Evolutionary conservation across 2,888 invertebrate genomes (phyloP), one percentile per base, ranked within the genome.

Genomic region (Lymantria monacha): DNA sequence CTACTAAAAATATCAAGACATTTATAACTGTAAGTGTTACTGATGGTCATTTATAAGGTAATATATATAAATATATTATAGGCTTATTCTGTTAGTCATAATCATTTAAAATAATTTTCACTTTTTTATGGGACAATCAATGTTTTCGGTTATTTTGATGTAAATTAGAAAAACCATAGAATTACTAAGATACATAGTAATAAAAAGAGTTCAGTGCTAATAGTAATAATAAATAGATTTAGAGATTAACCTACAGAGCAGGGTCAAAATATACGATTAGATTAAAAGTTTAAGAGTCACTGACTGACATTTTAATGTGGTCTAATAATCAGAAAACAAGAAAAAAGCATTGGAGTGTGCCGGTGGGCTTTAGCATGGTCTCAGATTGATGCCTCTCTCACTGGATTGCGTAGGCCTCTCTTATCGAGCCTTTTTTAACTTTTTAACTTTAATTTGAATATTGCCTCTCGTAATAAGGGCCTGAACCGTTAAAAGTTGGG

Each of bases 251-350:
- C 5, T 22, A 22, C 22, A 5, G 22, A 5, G 22, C 44, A 30
- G 40, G 40, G 44, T 22, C 22, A 37, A 44, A 42, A 44, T 51
- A 44, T 47, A 48, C 30, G 47, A 33, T 37, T 7, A 50, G 15
- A 38, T 51, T 22, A 52, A 74, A 75, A 78, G 73, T 83, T 88
- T 83, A 59, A 72, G 55, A 69, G 53, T 49, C 80, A 45, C 76
- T 77, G 85, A 42, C 78, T 74, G 76, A 86, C 78, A 83, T 87
- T 87, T 88, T 88, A 89, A 89, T 88, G 87, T 88, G 83, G 83
- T 79, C 85, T 89, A 89, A 89, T 89, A 90, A 89, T 85, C 83
- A 79, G 81, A 83, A 85, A 82, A 69, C 77, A 74, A 79, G 79
- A 65, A 84, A 87, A 88, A 45, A 85, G 83, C 48, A 48, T 59